Evolutionary conservation across 2,797 vertebrate genomes (phyloP).

Genomic region (Heteromormyrus szaboi): DNA sequence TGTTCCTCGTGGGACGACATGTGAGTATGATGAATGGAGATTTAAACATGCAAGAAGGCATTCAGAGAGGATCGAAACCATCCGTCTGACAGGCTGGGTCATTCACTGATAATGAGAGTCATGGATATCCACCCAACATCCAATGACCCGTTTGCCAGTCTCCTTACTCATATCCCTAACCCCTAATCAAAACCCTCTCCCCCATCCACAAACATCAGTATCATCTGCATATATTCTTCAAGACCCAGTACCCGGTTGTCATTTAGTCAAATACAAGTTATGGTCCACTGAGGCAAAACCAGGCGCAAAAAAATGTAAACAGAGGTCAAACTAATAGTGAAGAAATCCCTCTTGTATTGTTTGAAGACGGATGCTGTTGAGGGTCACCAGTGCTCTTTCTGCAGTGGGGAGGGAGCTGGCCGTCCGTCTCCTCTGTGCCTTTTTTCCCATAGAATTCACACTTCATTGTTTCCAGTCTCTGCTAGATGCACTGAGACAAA

Average conservation of each 20-base stretch:
- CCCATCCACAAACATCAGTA: neutral
- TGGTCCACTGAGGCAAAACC: neutral
- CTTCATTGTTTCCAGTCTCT: neutral
- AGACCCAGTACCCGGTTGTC: neutral
- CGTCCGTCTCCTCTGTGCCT: neutral
- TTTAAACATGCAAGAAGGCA: neutral
- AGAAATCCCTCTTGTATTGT: neutral
- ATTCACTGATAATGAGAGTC: neutral
- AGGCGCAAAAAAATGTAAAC: neutral
- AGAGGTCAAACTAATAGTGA: constrained; percentile 7
- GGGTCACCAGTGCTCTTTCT: neutral
- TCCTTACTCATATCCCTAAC: neutral
- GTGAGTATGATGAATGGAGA: neutral
- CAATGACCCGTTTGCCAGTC: neutral
- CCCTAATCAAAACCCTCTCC: neutral
- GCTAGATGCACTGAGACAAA: neutral
- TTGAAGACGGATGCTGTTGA: neutral
- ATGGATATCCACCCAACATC: neutral
- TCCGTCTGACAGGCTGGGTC: neutral
- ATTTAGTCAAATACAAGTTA: neutral
- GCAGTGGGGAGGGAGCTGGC: neutral
- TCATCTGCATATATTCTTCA: neutral
- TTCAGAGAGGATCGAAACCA: neutral
- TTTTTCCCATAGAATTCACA: neutral
- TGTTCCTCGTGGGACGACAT: neutral